These are phyloP conservation scores for Drosophila meridiana DNA, from an alignment of 2,888 invertebrate species.

Conservation along the genomic window DNA sequence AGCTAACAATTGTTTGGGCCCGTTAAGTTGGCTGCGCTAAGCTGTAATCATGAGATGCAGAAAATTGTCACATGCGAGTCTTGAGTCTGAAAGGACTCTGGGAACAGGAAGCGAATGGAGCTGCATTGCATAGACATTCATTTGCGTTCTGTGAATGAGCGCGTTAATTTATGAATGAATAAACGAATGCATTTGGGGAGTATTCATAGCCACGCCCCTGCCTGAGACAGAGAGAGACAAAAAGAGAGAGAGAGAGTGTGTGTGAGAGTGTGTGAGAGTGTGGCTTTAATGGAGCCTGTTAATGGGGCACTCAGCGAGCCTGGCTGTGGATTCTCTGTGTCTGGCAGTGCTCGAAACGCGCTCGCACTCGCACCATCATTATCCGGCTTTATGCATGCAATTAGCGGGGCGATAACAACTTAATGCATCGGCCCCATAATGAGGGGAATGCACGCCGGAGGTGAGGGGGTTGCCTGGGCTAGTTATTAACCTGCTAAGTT, in stretches of 20 bases:
- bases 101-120: not conserved
- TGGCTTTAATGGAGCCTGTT: constrained; percentile 33
- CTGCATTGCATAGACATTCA: not conserved
- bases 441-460: not conserved
- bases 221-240: too few relatives aligned
- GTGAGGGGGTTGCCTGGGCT: not conserved
- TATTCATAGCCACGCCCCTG: not conserved
- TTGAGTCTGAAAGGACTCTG: not conserved
- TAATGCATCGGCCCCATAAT: constrained; percentile 50
- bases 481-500: constrained; percentile 1
- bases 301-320: constrained; percentile 48
- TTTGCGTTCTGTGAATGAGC: constrained; percentile 12
- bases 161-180: constrained; percentile 11
- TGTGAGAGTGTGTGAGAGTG: not conserved
- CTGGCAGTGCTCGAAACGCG: constrained; percentile 5
- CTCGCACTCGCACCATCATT: constrained; percentile 39
- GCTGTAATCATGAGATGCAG: not conserved
- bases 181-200: constrained; percentile 23
- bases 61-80: not conserved
- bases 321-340: constrained; percentile 7
- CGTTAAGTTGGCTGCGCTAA: not conserved
- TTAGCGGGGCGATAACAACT: constrained; percentile 55
- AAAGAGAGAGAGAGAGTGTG: too few relatives aligned
- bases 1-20: not conserved
- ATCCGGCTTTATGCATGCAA: constrained; percentile 60